Evolutionary conservation across 92 coral and sea anemone genomes (phyloP).

Genomic region (Epizoanthus rinbou): DNA sequence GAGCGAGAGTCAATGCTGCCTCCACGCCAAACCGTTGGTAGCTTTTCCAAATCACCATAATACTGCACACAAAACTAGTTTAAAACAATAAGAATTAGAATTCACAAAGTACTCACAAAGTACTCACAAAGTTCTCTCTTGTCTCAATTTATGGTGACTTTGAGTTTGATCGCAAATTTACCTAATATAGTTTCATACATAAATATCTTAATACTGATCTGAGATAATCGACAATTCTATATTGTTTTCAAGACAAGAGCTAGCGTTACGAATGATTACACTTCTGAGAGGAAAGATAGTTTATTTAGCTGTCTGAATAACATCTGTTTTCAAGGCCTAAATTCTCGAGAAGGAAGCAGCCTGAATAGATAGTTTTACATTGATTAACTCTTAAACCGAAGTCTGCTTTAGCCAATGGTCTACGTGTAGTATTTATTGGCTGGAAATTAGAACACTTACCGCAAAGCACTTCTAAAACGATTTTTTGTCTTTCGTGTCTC

Average conservation of each 20-base stretch:
- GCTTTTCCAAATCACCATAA: neutral
- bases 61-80: neutral
- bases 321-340: conserved; percentile 15
- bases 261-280: too few species aligned
- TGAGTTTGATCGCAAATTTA: too few species aligned
- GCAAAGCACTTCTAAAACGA: neutral
- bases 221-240: neutral
- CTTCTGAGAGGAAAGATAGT: neutral
- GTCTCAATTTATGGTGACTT: neutral
- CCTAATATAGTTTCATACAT: neutral
- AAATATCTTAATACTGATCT: neutral
- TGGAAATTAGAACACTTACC: neutral
- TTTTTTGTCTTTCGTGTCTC: neutral
- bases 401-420: neutral
- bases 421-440: neutral
- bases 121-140: neutral
- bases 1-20: neutral
- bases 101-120: neutral
- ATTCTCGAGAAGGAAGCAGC: conserved; percentile 34
- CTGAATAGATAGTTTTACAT: neutral
- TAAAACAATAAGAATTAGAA: neutral
- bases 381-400: neutral
- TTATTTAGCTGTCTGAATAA: conserved; percentile 4
- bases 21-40: conserved; percentile 1
- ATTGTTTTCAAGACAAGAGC: neutral